Conservation (phyloP, 92 coral and sea anemone species). For the Pocillopora meandrina region DNA sequence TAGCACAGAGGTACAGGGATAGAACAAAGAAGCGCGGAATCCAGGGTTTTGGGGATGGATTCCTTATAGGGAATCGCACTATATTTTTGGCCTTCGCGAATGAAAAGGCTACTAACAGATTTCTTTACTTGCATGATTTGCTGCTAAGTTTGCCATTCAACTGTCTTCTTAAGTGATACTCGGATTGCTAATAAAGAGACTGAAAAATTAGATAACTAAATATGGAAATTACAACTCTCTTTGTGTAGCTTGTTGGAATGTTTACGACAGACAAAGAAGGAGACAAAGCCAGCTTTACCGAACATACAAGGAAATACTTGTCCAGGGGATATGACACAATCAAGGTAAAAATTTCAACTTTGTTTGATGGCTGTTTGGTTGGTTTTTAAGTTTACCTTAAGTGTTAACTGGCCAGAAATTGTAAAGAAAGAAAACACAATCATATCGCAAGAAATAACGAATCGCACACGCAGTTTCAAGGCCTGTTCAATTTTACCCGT, state of each 20-base stretch:
- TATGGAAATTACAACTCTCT: background rate
- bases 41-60: too few relatives aligned
- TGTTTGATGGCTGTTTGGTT: background rate
- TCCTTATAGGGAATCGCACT: too few relatives aligned
- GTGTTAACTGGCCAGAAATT: background rate
- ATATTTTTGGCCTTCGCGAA: too few relatives aligned
- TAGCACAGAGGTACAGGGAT: too few relatives aligned
- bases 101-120: too few relatives aligned
- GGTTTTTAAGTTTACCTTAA: background rate
- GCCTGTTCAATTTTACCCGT: too few relatives aligned
- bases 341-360: conserved; percentile 39
- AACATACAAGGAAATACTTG: conserved; percentile 64
- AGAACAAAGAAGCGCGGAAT: too few relatives aligned
- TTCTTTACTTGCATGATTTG: too few relatives aligned
- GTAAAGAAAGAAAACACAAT: background rate
- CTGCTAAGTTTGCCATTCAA: too few relatives aligned
- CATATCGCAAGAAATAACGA: background rate
- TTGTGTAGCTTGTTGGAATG: conserved; percentile 53
- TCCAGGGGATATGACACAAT: conserved; percentile 82
- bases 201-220: too few relatives aligned
- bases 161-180: too few relatives aligned
- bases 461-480: background rate
- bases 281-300: conserved; percentile 62
- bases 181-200: too few relatives aligned
- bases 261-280: conserved; percentile 53